Conservation (phyloP, 2,113 vertebrate genomes). For the rat (Rattus norvegicus) region DNA sequence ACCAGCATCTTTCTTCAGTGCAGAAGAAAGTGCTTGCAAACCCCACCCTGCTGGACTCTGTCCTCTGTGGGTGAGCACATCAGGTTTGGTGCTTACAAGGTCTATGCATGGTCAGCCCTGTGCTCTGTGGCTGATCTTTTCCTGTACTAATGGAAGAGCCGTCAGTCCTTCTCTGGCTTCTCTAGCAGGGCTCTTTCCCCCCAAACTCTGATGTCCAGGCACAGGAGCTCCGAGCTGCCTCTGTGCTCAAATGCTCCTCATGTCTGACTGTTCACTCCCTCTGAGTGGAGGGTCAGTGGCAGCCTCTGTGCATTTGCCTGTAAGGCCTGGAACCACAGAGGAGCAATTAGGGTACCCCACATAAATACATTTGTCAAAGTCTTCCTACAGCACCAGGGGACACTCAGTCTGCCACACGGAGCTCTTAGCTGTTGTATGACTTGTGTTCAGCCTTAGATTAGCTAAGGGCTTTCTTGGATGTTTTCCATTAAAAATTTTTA, state of each 20-base stretch:
- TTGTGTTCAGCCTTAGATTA: not conserved
- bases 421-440: not conserved
- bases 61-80: accelerated
- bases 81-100: not conserved
- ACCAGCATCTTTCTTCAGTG: too few species aligned
- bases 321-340: not conserved
- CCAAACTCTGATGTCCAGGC: not conserved
- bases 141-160: not conserved
- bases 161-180: accelerated
- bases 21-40: too few species aligned
- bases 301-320: not conserved
- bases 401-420: not conserved
- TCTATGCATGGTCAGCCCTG: not conserved
- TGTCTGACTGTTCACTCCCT: not conserved
- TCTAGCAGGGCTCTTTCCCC: not conserved
- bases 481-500: not conserved
- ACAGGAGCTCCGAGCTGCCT: accelerated
- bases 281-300: accelerated
- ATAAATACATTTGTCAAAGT: not conserved
- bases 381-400: accelerated
- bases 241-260: accelerated
- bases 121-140: not conserved
- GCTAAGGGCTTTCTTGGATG: not conserved
- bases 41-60: not conserved
- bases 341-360: accelerated